Conservation (phyloP, 2,113 vertebrate species). For the Mormoops blainvillei region DNA sequence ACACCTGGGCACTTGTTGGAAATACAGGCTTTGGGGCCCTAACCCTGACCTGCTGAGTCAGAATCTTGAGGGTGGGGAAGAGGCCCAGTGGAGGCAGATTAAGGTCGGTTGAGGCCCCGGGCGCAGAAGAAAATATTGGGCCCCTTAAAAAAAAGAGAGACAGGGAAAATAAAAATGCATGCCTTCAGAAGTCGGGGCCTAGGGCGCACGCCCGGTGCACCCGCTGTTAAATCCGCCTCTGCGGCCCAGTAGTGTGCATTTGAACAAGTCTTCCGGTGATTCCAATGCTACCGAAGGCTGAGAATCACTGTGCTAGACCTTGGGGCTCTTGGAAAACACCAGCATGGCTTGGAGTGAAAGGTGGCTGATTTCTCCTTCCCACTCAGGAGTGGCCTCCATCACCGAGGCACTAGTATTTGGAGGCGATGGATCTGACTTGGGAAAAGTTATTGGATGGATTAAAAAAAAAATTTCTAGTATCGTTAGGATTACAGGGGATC, state of each 20-base stretch:
- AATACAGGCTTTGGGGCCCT: neutral
- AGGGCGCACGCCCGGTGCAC: no score
- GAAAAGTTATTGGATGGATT: neutral
- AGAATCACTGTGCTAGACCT: neutral
- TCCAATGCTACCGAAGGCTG: neutral
- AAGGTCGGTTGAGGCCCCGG: no score
- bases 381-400: neutral
- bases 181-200: no score
- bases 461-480: neutral
- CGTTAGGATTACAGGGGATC: neutral
- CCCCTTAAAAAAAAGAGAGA: no score
- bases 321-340: neutral
- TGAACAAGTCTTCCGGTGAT: no score
- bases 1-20: neutral
- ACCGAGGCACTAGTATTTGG: neutral
- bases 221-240: no score
- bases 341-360: neutral
- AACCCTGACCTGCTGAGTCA: neutral
- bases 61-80: neutral
- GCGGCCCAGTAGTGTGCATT: no score
- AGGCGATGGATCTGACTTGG: neutral
- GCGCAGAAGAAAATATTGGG: no score
- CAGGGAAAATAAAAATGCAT: no score
- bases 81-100: no score
- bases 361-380: neutral